Base-by-base conservation (phyloP, 1,140 invertebrate species). In the Rhizoglyphus robini region DNA sequence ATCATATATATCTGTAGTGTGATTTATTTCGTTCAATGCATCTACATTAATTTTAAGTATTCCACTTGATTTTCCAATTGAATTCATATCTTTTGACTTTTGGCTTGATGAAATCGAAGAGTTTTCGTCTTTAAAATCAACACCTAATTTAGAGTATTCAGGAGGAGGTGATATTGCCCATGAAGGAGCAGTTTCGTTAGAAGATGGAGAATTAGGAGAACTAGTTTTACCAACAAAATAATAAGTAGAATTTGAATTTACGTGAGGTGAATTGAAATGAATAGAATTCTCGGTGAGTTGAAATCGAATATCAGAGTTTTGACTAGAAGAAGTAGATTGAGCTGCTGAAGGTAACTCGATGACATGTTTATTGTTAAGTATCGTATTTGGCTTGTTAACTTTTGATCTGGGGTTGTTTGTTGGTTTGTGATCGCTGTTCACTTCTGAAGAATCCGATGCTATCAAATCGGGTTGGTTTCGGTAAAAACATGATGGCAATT, bases 91-190 rank as follows among this genome's bases (percentile, higher is more conserved):
- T 41, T 41, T 8, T 18, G 36, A 18, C 36, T 41, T 8, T 18
- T 41, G 36, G 8, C 18, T 8, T 51, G 48, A 51, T 51, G 48
- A 51, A n/a, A 23, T 27, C 20, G 58, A 34, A 11, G 58, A 60
- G 29, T 27, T 60, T 3, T 60, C 58, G 29, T 29, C 27, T 11
- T 60, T 32, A 25, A 54, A 25, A 11, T 25, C 27, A 1, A 18
- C 58, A 1, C 13, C 2, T 2, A 60, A n/a, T 29, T 60, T 60
- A 23, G 15, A 60, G 27, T 60, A 60, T 46, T 60, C 58, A 20
- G 58, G 58, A 34, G 58, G 58, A 27, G 58, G 58, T 32, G 58
- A 60, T 20, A 1, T 60, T 60, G 15, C 15, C 58, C 38, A 46
- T 3, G 3, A 51, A 25, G 15, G 48, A 51, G 13, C 48, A 27